These are phyloP conservation scores for Ichneumoninae sp. DNA, from an alignment of 2,888 invertebrate species.

Conservation along the genomic window DNA sequence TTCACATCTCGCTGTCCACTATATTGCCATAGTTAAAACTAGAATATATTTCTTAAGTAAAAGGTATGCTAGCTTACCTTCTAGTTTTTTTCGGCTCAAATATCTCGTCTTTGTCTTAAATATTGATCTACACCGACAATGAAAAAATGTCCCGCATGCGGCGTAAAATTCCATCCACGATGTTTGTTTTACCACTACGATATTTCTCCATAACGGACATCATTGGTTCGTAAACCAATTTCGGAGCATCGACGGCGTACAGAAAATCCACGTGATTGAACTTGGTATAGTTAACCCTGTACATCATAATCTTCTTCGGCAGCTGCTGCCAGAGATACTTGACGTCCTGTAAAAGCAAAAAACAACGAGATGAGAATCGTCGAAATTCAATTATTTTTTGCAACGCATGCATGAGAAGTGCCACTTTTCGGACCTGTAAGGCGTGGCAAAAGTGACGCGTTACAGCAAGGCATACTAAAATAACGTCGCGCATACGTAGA, in stretches of 20 bases:
- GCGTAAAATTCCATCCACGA: neutral
- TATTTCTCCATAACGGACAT: conserved; percentile 45
- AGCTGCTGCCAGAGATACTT: conserved; percentile 86
- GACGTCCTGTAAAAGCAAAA: conserved; percentile 85
- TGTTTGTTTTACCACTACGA: neutral
- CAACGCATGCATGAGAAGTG: no score
- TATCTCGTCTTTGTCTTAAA: neutral
- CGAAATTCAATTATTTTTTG: neutral
- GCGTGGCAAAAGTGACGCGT: no score
- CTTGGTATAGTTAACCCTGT: conserved; percentile 86
- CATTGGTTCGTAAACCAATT: conserved; percentile 86
- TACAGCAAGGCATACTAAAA: no score
- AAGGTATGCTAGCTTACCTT: no score
- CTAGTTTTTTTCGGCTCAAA: no score
- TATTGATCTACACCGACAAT: neutral
- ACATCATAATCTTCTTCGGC: conserved; percentile 85
- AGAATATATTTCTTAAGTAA: no score
- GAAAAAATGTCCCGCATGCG: neutral
- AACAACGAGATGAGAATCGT: neutral
- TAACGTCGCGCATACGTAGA: no score
- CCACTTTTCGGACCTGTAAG: no score
- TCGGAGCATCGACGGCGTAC: conserved; percentile 87
- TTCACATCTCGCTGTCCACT: no score
- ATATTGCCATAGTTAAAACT: no score
- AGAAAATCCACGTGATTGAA: conserved; percentile 92